Evolutionary conservation across 64 coral and sea anemone species (phyloP).

Genomic region (Montipora foliosa): DNA sequence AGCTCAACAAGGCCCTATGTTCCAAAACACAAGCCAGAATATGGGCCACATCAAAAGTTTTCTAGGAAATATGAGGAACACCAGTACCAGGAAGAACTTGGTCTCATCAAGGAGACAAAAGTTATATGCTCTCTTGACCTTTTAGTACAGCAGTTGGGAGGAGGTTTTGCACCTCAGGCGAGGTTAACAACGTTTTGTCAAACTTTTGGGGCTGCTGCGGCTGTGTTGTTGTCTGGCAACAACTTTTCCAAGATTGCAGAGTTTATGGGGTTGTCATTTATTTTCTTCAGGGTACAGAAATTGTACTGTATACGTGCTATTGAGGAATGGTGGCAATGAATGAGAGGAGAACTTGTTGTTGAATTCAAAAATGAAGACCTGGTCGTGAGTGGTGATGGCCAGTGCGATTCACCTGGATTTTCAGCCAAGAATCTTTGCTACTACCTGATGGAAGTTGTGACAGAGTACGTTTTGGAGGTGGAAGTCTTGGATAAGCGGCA

Average conservation of each 20-base stretch:
- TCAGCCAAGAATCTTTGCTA: slow-evolving; percentile 50
- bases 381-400: slow-evolving; percentile 56
- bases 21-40: background rate
- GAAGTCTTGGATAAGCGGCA: slow-evolving; percentile 51
- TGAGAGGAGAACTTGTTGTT: background rate
- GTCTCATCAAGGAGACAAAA: slow-evolving; percentile 50
- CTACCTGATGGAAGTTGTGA: slow-evolving; percentile 24
- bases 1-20: background rate
- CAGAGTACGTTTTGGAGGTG: slow-evolving; percentile 25
- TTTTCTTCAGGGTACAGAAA: slow-evolving; percentile 43
- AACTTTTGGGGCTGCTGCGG: slow-evolving; percentile 35
- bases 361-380: slow-evolving; percentile 12
- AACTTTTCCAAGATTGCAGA: slow-evolving; percentile 66
- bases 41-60: background rate
- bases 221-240: slow-evolving; percentile 43
- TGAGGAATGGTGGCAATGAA: too few species aligned
- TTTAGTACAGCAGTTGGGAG: slow-evolving; percentile 29
- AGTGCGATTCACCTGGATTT: slow-evolving; percentile 61
- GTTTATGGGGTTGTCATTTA: slow-evolving; percentile 32
- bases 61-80: background rate
- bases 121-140: slow-evolving; percentile 38
- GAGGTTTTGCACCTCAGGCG: slow-evolving; percentile 1
- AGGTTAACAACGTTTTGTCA: slow-evolving; percentile 12
- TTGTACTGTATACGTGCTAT: too few species aligned
- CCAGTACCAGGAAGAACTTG: slow-evolving; percentile 11